A percentile compares a stretch with the other conserved stretches of the same genome.
phyloP scores from a whole-genome alignment of 2,797 vertebrate species.

The Triplophysa yarkandensis region DNA sequence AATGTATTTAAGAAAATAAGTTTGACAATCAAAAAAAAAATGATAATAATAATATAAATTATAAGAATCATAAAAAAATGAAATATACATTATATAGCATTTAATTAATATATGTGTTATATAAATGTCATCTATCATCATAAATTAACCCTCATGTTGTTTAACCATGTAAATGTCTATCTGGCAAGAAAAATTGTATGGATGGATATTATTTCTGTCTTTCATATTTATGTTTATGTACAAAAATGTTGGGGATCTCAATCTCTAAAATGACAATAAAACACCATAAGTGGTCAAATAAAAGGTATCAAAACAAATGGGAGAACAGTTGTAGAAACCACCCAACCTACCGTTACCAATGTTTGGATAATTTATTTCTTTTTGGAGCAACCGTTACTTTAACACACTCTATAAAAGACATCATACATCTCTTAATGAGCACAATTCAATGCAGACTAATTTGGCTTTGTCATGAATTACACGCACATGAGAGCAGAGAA shows the following conservation, averaged over 20 bases:
- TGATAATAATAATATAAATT: too few relatives aligned
- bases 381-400: neutral
- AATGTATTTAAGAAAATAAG: neutral
- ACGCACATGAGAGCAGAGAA: constrained; percentile 77
- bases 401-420: too few relatives aligned
- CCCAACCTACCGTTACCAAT: neutral
- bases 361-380: neutral
- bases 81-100: too few relatives aligned
- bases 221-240: too few relatives aligned
- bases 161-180: too few relatives aligned
- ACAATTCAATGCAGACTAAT: constrained; percentile 38
- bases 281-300: neutral
- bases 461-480: constrained; percentile 68
- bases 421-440: constrained; percentile 22
- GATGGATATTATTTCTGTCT: too few relatives aligned
- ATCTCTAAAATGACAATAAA: neutral
- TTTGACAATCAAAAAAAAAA: neutral
- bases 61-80: too few relatives aligned
- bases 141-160: too few relatives aligned
- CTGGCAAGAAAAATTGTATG: too few relatives aligned
- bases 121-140: too few relatives aligned
- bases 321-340: neutral
- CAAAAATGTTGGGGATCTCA: neutral
- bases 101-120: too few relatives aligned
- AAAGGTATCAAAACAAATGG: neutral